Conservation (phyloP, 92 coral and sea anemone species). For the Virgularia gustaviana region DNA sequence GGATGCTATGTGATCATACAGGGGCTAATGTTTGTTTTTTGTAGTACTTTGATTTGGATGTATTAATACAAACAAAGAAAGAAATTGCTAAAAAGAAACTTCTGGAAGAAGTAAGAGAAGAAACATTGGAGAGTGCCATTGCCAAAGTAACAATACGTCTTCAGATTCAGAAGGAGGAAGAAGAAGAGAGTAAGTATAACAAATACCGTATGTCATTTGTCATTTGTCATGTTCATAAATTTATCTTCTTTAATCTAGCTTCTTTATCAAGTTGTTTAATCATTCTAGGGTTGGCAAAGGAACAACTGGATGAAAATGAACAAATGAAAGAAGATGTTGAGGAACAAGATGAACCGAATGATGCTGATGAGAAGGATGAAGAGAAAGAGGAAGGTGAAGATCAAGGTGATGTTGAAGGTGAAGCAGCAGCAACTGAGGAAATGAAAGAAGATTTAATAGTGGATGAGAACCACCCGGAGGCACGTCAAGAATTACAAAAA, state of each 20-base stretch:
- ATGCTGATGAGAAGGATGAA: slow-evolving; percentile 29
- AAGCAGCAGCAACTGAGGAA: slow-evolving; percentile 8
- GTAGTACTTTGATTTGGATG: slow-evolving; percentile 75
- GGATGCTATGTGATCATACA: too few relatives aligned
- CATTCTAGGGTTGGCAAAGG: neutral
- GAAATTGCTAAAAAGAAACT: slow-evolving; percentile 86
- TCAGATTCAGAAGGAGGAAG: slow-evolving; percentile 63
- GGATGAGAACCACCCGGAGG: slow-evolving; percentile 90
- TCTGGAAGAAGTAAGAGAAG: slow-evolving; percentile 76
- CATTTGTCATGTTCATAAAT: too few relatives aligned
- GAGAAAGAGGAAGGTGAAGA: slow-evolving; percentile 35
- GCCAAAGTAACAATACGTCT: slow-evolving; percentile 71
- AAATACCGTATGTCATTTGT: neutral
- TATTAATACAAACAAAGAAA: slow-evolving; percentile 64
- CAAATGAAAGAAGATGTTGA: slow-evolving; percentile 44
- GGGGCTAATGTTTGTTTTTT: too few relatives aligned
- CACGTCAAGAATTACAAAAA: too few relatives aligned
- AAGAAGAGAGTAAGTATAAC: slow-evolving; percentile 62
- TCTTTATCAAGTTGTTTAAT: neutral
- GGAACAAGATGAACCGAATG: slow-evolving; percentile 49
- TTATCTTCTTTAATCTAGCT: neutral
- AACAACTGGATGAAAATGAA: slow-evolving; percentile 10
- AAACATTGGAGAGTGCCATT: slow-evolving; percentile 77
- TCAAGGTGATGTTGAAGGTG: slow-evolving; percentile 1
- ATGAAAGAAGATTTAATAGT: slow-evolving; percentile 46